Base-by-base conservation (phyloP, 2,888 invertebrate genomes). In the Standfussiana lucernea region DNA sequence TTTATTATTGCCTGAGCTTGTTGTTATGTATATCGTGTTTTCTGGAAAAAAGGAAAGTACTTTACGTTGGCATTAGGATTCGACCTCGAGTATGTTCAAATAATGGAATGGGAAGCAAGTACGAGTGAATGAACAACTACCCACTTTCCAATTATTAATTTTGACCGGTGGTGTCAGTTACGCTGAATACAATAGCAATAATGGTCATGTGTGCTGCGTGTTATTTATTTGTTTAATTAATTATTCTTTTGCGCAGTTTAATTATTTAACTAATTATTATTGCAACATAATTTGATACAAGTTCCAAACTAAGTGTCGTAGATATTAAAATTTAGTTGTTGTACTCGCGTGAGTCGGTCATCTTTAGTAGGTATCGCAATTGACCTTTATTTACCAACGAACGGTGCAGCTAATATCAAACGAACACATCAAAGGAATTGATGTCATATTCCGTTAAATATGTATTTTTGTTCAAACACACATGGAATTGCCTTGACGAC, bases 401-500 rank as follows among this genome's bases (percentile, higher is more conserved):
- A 64, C 47, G 40, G 7, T 74, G 80, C 47, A 80, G 42, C 40
- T 75, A 80, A 72, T 72, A 35, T 69, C 71, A 77, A 72, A 61
- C 18, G 37, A 62, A 42, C 56, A 40, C 18, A 47, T 66, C 10
- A 11, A 37, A 37, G 21, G 56, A 67, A 83, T 83, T 70, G 21
- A 79, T 72, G 83, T 74, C 70, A 75, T 75, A 65, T 75, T 56
- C 32, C 42, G 66, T 75, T 70, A 66, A 37, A 77, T 64, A 82
- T 45, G 21, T 70, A 66, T 18, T 82, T 64, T 47, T 72, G 56
- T 72, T 37, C 28, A 59, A 78, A 2, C 62, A 28, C 28, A 13
- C n/a, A 73, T 45, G 15, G 6, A 32, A 73, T 71, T 69, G 6
- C 79, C 83, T 79, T 83, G 79, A 50, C 37, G 56, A 53, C 42